phyloP scores from a whole-genome alignment of 35 echinoderm and acorn worm species.

The Apostichopus japonicus region DNA sequence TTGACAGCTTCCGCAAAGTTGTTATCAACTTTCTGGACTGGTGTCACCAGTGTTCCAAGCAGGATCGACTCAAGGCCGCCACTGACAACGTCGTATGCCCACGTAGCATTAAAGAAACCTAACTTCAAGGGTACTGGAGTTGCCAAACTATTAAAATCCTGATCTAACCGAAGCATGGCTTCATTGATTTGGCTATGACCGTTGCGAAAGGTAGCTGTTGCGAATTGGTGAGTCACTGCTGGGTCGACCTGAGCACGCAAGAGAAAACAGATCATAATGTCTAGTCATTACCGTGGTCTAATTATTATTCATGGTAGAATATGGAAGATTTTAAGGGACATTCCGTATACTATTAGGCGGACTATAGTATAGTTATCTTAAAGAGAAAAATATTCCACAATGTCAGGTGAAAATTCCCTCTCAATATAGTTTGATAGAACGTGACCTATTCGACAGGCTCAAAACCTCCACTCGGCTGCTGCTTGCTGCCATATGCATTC shows the following conservation, averaged over 20 bases:
- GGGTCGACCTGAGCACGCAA: conserved; percentile 35
- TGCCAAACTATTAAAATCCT: conserved; percentile 42
- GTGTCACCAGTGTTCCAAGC: conserved; percentile 20
- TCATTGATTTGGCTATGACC: conserved; percentile 60
- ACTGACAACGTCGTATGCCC: conserved; percentile 4
- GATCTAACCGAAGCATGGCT: conserved; percentile 35
- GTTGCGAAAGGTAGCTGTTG: conserved; percentile 56
- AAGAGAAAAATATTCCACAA: no score
- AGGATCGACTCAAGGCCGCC: conserved; percentile 61
- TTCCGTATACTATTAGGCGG: no score
- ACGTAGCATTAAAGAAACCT: conserved; percentile 58
- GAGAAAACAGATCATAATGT: background rate
- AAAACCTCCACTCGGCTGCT: no score
- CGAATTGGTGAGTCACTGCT: conserved; percentile 43
- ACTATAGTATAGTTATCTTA: no score
- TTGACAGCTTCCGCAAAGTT: conserved; percentile 58
- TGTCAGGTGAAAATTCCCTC: no score
- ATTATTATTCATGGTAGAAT: no score
- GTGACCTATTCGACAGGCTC: no score
- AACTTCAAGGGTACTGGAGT: conserved; percentile 28
- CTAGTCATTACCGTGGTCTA: no score
- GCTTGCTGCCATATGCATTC: no score
- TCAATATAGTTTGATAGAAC: no score
- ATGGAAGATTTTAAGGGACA: no score
- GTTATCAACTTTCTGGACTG: conserved; percentile 57